Evolutionary conservation across 2,113 vertebrate species (phyloP).

Genomic region (Macroglossus sobrinus): DNA sequence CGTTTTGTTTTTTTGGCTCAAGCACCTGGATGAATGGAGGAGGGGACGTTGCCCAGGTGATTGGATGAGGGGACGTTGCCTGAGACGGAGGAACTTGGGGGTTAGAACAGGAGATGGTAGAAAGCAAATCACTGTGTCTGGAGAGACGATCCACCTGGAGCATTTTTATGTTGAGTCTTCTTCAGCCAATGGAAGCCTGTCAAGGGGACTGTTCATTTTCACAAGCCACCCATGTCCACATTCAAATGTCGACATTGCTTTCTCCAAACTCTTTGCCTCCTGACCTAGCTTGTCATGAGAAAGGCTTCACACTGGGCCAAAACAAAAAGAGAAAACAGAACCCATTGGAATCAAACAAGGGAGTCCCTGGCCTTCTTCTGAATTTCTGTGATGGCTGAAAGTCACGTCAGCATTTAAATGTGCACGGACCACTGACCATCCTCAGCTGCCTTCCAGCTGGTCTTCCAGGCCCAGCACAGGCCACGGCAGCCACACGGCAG

Average conservation of each 20-base stretch:
- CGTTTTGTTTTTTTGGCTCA: not conserved
- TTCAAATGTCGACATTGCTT: not conserved
- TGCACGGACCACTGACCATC: not conserved
- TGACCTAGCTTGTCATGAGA: not conserved
- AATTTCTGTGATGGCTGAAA: not conserved
- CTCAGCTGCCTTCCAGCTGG: not conserved
- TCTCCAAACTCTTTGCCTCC: not conserved
- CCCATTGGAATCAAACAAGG: not conserved
- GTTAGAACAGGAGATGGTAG: not conserved
- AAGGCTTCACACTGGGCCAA: not conserved
- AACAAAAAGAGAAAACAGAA: not conserved
- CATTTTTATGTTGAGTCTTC: not conserved
- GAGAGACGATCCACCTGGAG: not conserved
- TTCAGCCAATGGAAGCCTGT: not conserved
- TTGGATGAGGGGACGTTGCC: not conserved
- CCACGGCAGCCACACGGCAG: fast-evolving
- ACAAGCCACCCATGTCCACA: too few species aligned
- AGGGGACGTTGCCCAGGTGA: not conserved
- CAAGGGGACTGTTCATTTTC: not conserved
- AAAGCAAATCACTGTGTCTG: not conserved
- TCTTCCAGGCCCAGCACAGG: not conserved
- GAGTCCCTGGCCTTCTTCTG: not conserved
- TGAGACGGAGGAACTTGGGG: not conserved
- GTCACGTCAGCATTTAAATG: not conserved
- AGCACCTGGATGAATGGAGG: not conserved